phyloP scores from a whole-genome alignment of 2,113 vertebrate genomes.

The Pteronura brasiliensis region DNA sequence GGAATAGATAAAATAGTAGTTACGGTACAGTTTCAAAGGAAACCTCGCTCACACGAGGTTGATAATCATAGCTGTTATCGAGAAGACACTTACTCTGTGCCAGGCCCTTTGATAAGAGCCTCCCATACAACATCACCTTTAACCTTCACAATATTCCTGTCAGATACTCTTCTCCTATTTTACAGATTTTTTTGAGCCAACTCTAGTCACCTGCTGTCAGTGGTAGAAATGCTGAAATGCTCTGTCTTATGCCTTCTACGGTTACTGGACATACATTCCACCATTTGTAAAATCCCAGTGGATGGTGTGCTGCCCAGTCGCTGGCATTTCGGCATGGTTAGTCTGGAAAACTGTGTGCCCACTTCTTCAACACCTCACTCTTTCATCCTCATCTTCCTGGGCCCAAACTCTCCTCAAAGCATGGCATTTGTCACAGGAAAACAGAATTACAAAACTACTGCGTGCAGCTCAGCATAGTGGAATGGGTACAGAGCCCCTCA shows the following conservation, averaged over 20 bases:
- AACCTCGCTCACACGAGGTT: neutral
- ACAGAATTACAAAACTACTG: neutral
- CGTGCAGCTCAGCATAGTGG: neutral
- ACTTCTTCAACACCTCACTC: neutral
- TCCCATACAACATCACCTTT: neutral
- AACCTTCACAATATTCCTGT: neutral
- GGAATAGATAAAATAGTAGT: neutral
- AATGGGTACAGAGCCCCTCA: neutral
- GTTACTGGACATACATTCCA: neutral
- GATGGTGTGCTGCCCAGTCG: neutral
- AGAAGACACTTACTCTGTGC: neutral
- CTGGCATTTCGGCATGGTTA: neutral
- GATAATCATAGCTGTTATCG: neutral
- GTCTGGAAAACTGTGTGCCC: neutral
- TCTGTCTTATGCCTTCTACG: neutral
- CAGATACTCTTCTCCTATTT: neutral
- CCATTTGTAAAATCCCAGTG: neutral
- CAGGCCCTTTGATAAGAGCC: neutral
- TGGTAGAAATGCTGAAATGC: neutral
- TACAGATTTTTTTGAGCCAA: neutral
- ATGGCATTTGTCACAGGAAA: neutral
- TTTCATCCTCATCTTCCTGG: neutral
- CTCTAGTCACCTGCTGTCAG: neutral
- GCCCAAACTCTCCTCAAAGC: neutral
- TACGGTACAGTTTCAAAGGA: neutral